phyloP scores from a whole-genome alignment of 2,113 vertebrate genomes.

The Phyllostomus discolor region DNA sequence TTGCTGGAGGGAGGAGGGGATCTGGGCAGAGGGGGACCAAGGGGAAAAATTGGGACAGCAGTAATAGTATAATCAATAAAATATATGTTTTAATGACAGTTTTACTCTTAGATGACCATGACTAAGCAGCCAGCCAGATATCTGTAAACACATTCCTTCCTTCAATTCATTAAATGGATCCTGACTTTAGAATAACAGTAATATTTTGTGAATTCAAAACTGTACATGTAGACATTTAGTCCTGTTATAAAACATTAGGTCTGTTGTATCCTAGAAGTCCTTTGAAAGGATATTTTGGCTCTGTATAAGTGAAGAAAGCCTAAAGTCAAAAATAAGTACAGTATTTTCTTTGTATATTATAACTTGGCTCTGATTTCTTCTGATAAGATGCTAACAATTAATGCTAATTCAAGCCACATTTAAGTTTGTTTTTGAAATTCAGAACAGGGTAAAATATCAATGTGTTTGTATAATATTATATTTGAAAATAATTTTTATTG shows the following conservation, averaged over 20 bases:
- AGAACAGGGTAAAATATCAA: slow-evolving; percentile 4
- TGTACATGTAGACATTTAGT: slow-evolving; percentile 49
- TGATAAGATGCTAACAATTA: slow-evolving; percentile 11
- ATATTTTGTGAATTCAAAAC: neutral
- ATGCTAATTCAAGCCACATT: slow-evolving; percentile 29
- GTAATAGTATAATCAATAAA: too few species aligned
- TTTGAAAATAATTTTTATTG: slow-evolving; percentile 40
- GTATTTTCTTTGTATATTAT: slow-evolving; percentile 52
- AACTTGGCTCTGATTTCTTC: slow-evolving; percentile 31
- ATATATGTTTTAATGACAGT: neutral
- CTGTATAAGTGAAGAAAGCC: slow-evolving; percentile 4
- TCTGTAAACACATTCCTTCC: neutral
- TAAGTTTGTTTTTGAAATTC: slow-evolving; percentile 52
- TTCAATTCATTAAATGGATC: neutral
- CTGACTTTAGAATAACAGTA: slow-evolving; percentile 28
- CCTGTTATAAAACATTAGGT: slow-evolving; percentile 46
- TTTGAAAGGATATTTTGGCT: slow-evolving; percentile 46
- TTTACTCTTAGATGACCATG: slow-evolving; percentile 24
- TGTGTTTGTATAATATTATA: slow-evolving; percentile 31
- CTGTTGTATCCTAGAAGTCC: slow-evolving; percentile 45
- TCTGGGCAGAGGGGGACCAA: too few species aligned
- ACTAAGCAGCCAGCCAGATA: neutral
- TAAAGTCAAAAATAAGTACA: slow-evolving; percentile 62
- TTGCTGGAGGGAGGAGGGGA: too few species aligned
- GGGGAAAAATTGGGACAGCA: too few species aligned